Conservation (phyloP, 1,140 invertebrate genomes). For the Stegodyphus dumicola region DNA sequence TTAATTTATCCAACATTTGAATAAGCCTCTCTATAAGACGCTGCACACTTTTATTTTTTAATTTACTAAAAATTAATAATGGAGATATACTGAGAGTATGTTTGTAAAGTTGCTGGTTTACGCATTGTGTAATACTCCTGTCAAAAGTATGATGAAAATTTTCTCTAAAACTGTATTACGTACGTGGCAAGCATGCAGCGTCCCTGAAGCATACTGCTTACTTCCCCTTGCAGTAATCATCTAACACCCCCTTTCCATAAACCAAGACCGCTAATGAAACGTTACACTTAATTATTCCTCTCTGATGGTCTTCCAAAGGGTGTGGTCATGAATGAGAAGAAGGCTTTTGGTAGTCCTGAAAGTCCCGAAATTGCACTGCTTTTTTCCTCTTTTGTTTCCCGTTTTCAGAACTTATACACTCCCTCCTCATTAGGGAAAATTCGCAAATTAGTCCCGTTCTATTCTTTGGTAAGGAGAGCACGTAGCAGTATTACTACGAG, state of each 20-base stretch:
- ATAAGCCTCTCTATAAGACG: too few relatives aligned
- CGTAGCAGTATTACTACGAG: not conserved
- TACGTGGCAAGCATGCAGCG: too few relatives aligned
- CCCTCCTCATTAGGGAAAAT: conserved; percentile 28
- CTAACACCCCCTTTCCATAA: not conserved
- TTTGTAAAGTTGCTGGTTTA: too few relatives aligned
- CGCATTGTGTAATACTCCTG: too few relatives aligned
- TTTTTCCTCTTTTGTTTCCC: not conserved
- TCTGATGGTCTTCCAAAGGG: conserved; percentile 9
- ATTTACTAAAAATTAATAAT: too few relatives aligned
- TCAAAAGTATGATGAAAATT: too few relatives aligned
- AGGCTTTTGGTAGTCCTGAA: not conserved
- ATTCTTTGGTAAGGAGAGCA: conserved; percentile 11
- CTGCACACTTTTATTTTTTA: too few relatives aligned
- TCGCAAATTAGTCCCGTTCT: conserved; percentile 11
- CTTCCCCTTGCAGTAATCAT: conserved; percentile 10
- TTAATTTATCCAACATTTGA: too few relatives aligned
- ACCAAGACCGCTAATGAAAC: conserved; percentile 24
- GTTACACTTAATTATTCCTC: conserved; percentile 32
- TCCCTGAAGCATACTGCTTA: not conserved
- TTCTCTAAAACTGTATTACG: too few relatives aligned
- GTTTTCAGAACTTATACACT: conserved; percentile 11
- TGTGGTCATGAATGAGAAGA: conserved; percentile 16
- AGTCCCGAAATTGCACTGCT: conserved; percentile 24
- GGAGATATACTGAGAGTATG: too few relatives aligned